Percentiles rank a stretch among this genome's conserved stretches.
phyloP scores from a whole-genome alignment of 2,113 vertebrate genomes.

The Myrmecobius fasciatus region DNA sequence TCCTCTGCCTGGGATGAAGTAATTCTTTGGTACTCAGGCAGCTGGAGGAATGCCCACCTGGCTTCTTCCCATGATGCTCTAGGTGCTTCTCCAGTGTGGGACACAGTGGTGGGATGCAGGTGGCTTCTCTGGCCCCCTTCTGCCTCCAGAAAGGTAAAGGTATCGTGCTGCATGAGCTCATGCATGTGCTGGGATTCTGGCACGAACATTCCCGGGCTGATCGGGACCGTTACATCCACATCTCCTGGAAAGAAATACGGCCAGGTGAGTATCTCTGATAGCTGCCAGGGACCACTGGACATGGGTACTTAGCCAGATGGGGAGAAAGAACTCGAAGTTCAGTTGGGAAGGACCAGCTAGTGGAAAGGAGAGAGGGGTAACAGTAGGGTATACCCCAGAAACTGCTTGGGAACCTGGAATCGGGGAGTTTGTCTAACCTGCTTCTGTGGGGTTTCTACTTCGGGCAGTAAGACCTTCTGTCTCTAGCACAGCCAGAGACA shows the following conservation, averaged over 20 bases:
- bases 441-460: neutral
- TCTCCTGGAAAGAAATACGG: constrained; percentile 80
- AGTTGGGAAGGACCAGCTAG: neutral
- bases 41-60: rapidly evolving
- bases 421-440: neutral
- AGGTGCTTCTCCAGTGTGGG: constrained; percentile 88
- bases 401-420: neutral
- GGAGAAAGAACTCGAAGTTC: too few relatives aligned
- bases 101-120: constrained; percentile 80
- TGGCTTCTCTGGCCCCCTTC: constrained; percentile 70
- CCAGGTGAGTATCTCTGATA: constrained; percentile 71
- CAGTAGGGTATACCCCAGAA: neutral
- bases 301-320: rapidly evolving
- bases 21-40: neutral
- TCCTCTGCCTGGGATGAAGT: neutral
- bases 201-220: constrained; percentile 87
- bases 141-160: constrained; percentile 80
- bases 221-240: constrained; percentile 77
- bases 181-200: constrained; percentile 87
- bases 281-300: neutral
- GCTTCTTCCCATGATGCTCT: neutral
- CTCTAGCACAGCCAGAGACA: too few relatives aligned
- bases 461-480: neutral
- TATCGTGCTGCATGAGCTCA: constrained; percentile 86
- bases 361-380: neutral